Base-by-base conservation (phyloP, 2,113 vertebrate species). In the Pogona vitticeps region DNA sequence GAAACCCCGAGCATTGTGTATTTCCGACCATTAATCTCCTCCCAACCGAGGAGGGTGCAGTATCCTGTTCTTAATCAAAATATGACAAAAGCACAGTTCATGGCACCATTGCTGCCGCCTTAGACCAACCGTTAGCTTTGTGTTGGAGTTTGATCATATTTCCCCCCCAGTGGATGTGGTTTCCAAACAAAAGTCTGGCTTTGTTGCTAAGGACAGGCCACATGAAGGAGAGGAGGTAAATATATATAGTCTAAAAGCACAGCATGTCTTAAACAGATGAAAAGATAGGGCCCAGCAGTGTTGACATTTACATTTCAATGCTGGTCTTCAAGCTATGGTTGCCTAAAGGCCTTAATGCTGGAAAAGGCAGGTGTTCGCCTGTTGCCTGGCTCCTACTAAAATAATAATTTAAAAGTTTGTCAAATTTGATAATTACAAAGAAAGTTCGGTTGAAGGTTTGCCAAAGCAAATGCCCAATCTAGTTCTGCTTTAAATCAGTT, bases 21-120 rank as follows among this genome's bases (percentile, higher is more conserved):
- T 15, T 15, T 70, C 90, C 65, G 77, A 76, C 80, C 85, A 56
- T 89, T 80, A 65, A 81, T 88, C 85, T 89, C 82, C 61, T 76
- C 0, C 76, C 42, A 23, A 76, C 40, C n/a, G 59, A 72, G 82
- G 46, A 52, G 18, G 87, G 36, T 77, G 76, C 17, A 76, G 82
- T 72, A 83, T 84, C 18, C 63, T 85, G 63, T 87, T n/a, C 75
- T 90, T 92, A 18, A 23, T 86, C 65, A 86, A 70, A 89, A 92
- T 61, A 68, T 33, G 67, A 42, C 84, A 68, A 23, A 56, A 28
- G 13, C 73, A 38, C 80, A 61, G 2, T 76, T 84, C 86, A 58
- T 63, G 61, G 77, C 84, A n/a, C 52, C 52, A 59, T 46, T 77
- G n/a, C 46, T 0, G 0, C 84, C 80, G 26, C 85, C 31, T 88